Evolutionary conservation across 2,113 vertebrate species (phyloP).

Genomic region (Tilapia sparmanii): DNA sequence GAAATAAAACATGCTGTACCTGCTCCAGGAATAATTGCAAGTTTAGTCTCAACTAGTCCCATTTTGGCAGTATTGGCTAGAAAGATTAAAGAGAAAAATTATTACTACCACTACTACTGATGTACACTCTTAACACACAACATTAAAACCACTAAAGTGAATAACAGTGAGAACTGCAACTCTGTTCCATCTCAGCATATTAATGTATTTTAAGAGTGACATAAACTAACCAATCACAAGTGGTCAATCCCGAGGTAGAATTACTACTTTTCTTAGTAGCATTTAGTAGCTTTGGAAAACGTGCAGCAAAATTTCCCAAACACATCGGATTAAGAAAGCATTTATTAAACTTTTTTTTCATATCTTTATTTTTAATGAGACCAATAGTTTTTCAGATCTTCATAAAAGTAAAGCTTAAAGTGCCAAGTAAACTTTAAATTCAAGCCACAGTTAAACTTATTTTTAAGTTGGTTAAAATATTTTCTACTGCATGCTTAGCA

Average conservation of each 20-base stretch:
- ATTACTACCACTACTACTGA: neutral
- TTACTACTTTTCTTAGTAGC: neutral
- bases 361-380: neutral
- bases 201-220: neutral
- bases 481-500: accelerated
- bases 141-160: neutral
- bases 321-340: neutral
- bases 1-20: conserved; percentile 68
- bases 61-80: conserved; percentile 88
- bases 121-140: neutral
- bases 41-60: conserved; percentile 93
- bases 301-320: neutral
- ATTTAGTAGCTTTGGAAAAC: neutral
- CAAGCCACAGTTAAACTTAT: neutral
- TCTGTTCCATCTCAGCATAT: neutral
- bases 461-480: neutral
- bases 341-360: neutral
- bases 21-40: conserved; percentile 94
- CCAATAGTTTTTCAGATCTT: neutral
- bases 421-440: neutral
- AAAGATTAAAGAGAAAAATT: neutral
- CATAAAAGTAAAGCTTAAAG: neutral
- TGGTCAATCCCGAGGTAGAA: neutral
- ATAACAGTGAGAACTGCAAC: neutral
- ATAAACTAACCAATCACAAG: neutral